Conservation (phyloP, 2,888 invertebrate genomes). For the Synanthedon andrenaeformis region DNA sequence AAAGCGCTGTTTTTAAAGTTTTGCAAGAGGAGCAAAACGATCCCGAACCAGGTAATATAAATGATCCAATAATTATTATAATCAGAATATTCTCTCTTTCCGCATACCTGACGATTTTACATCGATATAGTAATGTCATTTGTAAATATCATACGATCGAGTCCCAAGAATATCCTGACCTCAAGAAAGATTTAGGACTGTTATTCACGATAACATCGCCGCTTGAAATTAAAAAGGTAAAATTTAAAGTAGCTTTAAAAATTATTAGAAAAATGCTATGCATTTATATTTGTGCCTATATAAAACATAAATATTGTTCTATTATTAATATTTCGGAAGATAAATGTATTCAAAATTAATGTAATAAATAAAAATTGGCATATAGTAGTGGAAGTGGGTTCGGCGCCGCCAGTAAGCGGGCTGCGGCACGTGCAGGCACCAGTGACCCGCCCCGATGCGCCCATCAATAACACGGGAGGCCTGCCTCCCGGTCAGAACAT, state of each 20-base stretch:
- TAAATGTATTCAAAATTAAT: too few species aligned
- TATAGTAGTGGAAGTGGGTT: constrained; percentile 36
- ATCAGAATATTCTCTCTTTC: constrained; percentile 3
- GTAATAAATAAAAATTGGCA: constrained; percentile 26
- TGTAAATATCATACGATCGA: not conserved
- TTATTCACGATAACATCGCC: too few species aligned
- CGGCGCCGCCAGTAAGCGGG: constrained; percentile 64
- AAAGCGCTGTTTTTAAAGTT: constrained; percentile 92
- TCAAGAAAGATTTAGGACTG: not conserved
- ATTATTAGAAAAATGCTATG: too few species aligned
- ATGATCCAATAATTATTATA: constrained; percentile 1
- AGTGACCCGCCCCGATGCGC: constrained; percentile 72
- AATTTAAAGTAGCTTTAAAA: too few species aligned
- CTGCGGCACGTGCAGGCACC: constrained; percentile 83
- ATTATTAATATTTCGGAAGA: too few species aligned
- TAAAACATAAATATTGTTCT: too few species aligned
- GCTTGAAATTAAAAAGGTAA: too few species aligned
- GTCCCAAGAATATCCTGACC: not conserved
- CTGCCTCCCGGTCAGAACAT: constrained; percentile 91
- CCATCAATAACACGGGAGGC: constrained; percentile 76
- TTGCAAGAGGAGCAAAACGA: constrained; percentile 89
- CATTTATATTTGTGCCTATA: too few species aligned
- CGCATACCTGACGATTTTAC: not conserved
- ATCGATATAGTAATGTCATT: not conserved
- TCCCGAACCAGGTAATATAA: constrained; percentile 78